Conservation (phyloP, 2,888 invertebrate species). For the Steinernema carpocapsae region DNA sequence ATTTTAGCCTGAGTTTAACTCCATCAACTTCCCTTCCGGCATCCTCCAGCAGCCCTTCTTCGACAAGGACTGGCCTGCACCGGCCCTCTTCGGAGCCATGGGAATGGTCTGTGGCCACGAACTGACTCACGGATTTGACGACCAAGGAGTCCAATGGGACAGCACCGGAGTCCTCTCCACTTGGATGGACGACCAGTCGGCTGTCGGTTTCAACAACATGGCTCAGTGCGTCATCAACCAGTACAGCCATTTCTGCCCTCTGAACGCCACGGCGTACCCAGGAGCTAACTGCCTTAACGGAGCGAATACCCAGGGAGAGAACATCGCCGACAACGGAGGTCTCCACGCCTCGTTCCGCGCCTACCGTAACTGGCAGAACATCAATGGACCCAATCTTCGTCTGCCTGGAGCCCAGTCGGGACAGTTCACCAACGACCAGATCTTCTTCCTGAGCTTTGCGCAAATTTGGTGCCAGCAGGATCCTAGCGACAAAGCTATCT, state of each 20-base stretch:
- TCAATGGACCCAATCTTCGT: slow-evolving; percentile 18
- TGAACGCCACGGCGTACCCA: slow-evolving; percentile 11
- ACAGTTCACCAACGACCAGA: slow-evolving; percentile 53
- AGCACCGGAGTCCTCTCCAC: slow-evolving; percentile 43
- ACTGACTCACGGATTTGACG: slow-evolving; percentile 50
- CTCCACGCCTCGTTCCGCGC: slow-evolving; percentile 31
- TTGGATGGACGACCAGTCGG: slow-evolving; percentile 50
- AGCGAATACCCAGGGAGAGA: slow-evolving; percentile 71
- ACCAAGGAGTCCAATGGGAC: slow-evolving; percentile 55
- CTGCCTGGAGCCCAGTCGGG: slow-evolving; percentile 51
- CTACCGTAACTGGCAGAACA: slow-evolving; percentile 1
- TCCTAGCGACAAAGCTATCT: slow-evolving; percentile 34
- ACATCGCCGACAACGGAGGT: slow-evolving; percentile 73
- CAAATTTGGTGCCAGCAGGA: slow-evolving; percentile 55
- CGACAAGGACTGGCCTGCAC: slow-evolving; percentile 68
- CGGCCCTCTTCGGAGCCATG: slow-evolving; percentile 50
- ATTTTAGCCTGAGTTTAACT: slow-evolving; percentile 41
- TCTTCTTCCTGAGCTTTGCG: slow-evolving; percentile 60
- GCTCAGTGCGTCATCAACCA: slow-evolving; percentile 53
- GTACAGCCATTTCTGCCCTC: slow-evolving; percentile 44
- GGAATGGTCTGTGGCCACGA: slow-evolving; percentile 51
- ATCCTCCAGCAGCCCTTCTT: slow-evolving; percentile 47
- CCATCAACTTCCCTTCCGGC: slow-evolving; percentile 51
- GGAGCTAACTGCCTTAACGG: slow-evolving; percentile 64
- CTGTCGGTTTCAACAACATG: slow-evolving; percentile 47